Percentiles rank a stretch among this genome's conserved stretches.
These are phyloP conservation scores for Ovis aries DNA, from an alignment of 2,113 vertebrate species.

Conservation along the genomic window DNA sequence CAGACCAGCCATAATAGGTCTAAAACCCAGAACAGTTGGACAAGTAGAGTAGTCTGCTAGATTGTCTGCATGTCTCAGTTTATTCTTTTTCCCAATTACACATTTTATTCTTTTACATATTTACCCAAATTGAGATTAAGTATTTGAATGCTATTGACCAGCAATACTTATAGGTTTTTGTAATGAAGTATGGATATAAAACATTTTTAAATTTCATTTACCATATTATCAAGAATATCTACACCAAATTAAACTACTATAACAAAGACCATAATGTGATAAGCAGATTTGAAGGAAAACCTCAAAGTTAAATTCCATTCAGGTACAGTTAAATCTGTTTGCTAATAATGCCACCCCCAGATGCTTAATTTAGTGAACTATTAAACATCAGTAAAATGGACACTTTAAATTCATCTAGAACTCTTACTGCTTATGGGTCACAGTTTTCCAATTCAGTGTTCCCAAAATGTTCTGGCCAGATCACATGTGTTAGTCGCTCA, in stretches of 20 bases:
- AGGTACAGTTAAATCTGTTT: background rate
- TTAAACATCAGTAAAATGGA: background rate
- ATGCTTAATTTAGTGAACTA: background rate
- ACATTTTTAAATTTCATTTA: background rate
- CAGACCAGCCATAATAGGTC: background rate
- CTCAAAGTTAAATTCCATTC: background rate
- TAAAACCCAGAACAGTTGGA: background rate
- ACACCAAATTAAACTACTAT: background rate
- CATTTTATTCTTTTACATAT: slow-evolving; percentile 16
- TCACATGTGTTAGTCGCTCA: background rate
- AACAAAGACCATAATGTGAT: background rate
- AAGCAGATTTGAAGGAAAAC: background rate
- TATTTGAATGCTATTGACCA: background rate
- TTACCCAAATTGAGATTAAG: background rate
- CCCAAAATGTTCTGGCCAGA: background rate
- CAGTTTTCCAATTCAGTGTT: background rate
- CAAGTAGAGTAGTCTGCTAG: background rate
- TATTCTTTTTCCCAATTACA: background rate
- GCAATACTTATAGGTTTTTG: background rate
- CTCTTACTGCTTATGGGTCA: background rate
- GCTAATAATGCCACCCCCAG: background rate
- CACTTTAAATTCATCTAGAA: background rate
- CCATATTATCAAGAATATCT: background rate
- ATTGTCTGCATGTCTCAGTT: background rate
- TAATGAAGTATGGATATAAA: background rate